phyloP scores from a whole-genome alignment of 2,888 invertebrate species.

The Amorpha juglandis region DNA sequence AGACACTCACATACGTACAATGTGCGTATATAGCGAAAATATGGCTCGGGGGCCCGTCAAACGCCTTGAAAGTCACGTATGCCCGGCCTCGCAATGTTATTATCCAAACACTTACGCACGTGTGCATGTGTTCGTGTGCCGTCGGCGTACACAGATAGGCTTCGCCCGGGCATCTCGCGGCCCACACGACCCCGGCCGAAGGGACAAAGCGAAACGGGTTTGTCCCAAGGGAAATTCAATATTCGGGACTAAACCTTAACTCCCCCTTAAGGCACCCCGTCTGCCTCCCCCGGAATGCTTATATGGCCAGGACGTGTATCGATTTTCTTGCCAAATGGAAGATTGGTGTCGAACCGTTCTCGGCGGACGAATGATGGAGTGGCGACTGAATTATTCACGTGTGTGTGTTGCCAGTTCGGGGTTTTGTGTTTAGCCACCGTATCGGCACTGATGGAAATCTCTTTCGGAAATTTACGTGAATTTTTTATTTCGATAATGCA shows the following conservation, averaged over 20 bases:
- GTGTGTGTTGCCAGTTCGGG: slow-evolving; percentile 61
- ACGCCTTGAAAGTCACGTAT: slow-evolving; percentile 81
- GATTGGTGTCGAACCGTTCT: slow-evolving; percentile 83
- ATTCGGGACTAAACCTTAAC: slow-evolving; percentile 85
- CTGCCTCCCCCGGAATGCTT: slow-evolving; percentile 83
- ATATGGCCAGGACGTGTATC: slow-evolving; percentile 85
- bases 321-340: slow-evolving; percentile 85
- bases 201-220: slow-evolving; percentile 85
- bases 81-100: slow-evolving; percentile 80
- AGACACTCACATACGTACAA: slow-evolving; percentile 52
- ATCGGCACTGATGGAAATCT: slow-evolving; percentile 73
- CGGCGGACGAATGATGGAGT: slow-evolving; percentile 80
- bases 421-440: slow-evolving; percentile 75
- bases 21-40: slow-evolving; percentile 54
- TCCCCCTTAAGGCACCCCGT: slow-evolving; percentile 83
- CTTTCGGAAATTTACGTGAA: slow-evolving; percentile 71
- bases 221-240: slow-evolving; percentile 86
- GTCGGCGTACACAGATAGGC: slow-evolving; percentile 55
- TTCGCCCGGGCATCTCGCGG: slow-evolving; percentile 77
- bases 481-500: slow-evolving; percentile 81
- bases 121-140: slow-evolving; percentile 49
- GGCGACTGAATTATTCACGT: slow-evolving; percentile 79
- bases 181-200: slow-evolving; percentile 82
- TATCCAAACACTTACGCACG: slow-evolving; percentile 81
- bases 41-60: slow-evolving; percentile 77